Evolutionary conservation across 2,113 vertebrate species (phyloP).

Genomic region (Periophthalmus modestus): DNA sequence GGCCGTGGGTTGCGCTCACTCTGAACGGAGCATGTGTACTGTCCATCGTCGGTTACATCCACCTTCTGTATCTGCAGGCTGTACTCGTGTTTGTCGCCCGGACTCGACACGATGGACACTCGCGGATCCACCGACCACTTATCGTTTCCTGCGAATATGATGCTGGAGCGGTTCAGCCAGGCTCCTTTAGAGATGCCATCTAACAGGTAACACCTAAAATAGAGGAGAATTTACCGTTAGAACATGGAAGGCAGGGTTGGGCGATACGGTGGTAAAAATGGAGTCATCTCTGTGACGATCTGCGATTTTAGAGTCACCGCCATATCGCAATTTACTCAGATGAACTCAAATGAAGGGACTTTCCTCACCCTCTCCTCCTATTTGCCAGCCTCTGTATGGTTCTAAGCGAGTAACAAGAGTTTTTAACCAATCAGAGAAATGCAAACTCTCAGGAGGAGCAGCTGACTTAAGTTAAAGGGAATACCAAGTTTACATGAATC

Average conservation of each 20-base stretch:
- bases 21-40: slow-evolving; percentile 96
- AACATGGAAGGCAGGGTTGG: not conserved
- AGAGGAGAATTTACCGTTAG: slow-evolving; percentile 31
- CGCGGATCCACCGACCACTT: slow-evolving; percentile 98
- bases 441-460: too few relatives aligned
- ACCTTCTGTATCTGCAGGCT: slow-evolving; percentile 98
- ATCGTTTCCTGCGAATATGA: slow-evolving; percentile 95
- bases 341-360: too few relatives aligned
- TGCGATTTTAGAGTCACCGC: too few relatives aligned
- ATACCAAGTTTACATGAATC: too few relatives aligned
- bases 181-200: slow-evolving; percentile 96
- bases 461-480: too few relatives aligned
- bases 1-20: slow-evolving; percentile 90
- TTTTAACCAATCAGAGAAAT: too few relatives aligned
- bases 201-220: slow-evolving; percentile 91
- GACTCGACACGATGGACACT: slow-evolving; percentile 89
- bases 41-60: slow-evolving; percentile 93
- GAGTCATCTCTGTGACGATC: too few relatives aligned
- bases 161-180: slow-evolving; percentile 98
- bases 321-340: too few relatives aligned
- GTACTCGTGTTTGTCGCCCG: slow-evolving; percentile 88
- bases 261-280: too few relatives aligned
- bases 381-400: too few relatives aligned
- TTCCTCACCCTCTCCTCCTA: too few relatives aligned
- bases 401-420: too few relatives aligned